These are phyloP conservation scores for Dipodomys merriami DNA, from an alignment of 2,113 vertebrate genomes.

Conservation along the genomic window DNA sequence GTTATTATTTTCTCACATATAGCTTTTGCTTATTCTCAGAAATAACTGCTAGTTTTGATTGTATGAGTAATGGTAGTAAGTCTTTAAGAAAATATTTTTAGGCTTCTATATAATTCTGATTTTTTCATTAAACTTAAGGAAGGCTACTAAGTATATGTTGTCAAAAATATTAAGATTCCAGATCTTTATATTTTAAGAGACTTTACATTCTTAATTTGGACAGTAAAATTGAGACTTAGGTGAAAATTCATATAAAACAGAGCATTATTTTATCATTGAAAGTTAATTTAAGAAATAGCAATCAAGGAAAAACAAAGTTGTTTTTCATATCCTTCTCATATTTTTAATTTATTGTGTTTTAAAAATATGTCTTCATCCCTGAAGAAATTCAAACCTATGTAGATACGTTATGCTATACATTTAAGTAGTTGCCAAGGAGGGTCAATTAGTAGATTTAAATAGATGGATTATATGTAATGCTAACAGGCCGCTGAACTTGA, in stretches of 20 bases:
- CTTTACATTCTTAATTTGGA: conserved; percentile 8
- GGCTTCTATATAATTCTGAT: conserved; percentile 2
- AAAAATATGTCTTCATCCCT: neutral
- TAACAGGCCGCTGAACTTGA: conserved; percentile 63
- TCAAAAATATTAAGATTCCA: neutral
- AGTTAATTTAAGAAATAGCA: conserved; percentile 16
- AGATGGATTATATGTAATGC: conserved; percentile 58
- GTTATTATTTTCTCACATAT: conserved; percentile 43
- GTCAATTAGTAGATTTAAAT: too few species aligned
- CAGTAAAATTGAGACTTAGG: neutral
- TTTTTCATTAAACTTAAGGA: conserved; percentile 21
- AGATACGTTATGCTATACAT: conserved; percentile 34
- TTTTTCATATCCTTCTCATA: neutral
- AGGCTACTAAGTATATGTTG: neutral
- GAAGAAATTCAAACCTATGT: neutral
- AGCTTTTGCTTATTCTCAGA: neutral
- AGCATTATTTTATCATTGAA: conserved; percentile 38
- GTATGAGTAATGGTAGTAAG: neutral
- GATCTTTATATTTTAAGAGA: conserved; percentile 1
- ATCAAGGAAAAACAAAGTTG: neutral
- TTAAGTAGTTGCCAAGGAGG: too few species aligned
- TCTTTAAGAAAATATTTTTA: conserved; percentile 45
- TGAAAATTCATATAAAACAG: neutral
- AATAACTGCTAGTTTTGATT: neutral
- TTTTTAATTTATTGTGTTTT: neutral